Conservation (phyloP, 2,797 vertebrate species). For the Spea hammondii region DNA sequence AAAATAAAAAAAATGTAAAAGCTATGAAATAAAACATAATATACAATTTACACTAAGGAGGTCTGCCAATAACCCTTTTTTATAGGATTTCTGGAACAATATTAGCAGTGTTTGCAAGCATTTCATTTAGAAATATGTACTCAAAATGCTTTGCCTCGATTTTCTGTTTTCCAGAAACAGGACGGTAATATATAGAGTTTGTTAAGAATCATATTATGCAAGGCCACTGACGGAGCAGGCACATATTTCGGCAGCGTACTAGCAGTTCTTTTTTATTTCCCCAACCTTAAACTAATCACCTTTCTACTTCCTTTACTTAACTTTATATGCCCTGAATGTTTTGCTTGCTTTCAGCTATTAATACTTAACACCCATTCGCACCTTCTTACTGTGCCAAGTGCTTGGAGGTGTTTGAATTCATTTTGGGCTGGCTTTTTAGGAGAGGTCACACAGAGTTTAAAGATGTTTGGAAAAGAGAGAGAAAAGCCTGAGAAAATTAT, state of each 20-base stretch:
- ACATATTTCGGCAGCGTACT: conserved; percentile 40
- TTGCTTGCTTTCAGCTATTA: conserved; percentile 54
- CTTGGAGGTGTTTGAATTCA: conserved; percentile 64
- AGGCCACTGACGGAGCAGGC: conserved; percentile 5
- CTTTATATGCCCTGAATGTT: conserved; percentile 55
- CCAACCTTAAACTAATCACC: conserved; percentile 56
- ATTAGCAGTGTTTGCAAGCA: conserved; percentile 30
- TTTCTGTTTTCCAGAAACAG: conserved; percentile 39
- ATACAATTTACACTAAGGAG: conserved; percentile 4
- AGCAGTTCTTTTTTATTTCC: conserved; percentile 48
- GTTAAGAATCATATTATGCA: conserved; percentile 24
- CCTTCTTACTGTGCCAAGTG: conserved; percentile 48
- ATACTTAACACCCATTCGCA: conserved; percentile 50
- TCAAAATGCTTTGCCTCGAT: conserved; percentile 12
- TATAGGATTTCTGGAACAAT: conserved; percentile 25
- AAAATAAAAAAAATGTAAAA: conserved; percentile 30
- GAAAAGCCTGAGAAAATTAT: conserved; percentile 53
- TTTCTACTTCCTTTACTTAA: conserved; percentile 55
- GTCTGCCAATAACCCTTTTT: conserved; percentile 31
- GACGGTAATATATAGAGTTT: conserved; percentile 22
- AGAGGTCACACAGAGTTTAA: conserved; percentile 73
- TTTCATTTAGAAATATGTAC: conserved; percentile 23
- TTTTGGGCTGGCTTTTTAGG: conserved; percentile 58
- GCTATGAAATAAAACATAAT: conserved; percentile 25
- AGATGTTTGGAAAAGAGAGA: conserved; percentile 66